Conservation (phyloP, 2,113 vertebrate species). For the Osmerus eperlanus region DNA sequence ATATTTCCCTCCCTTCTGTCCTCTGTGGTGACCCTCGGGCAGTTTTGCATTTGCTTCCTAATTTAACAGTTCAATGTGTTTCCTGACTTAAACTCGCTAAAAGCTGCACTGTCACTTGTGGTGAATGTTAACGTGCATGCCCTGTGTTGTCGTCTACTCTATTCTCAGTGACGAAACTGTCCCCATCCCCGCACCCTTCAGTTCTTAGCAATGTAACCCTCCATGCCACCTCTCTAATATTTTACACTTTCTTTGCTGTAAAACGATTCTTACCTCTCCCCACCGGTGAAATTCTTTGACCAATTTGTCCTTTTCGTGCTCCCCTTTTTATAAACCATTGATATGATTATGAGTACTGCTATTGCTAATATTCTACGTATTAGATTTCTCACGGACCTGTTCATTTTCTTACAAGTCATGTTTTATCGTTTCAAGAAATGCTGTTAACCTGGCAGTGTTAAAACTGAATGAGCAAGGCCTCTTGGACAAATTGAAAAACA, state of each 20-base stretch:
- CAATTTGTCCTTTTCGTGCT: conserved; percentile 96
- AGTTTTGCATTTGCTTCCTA: conserved; percentile 48
- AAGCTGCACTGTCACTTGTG: conserved; percentile 82
- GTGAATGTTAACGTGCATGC: conserved; percentile 91
- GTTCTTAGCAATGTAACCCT: conserved; percentile 86
- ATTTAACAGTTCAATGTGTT: conserved; percentile 36
- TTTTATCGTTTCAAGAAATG: conserved; percentile 99
- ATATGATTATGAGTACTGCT: conserved; percentile 52
- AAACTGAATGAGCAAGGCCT: conserved; percentile 99
- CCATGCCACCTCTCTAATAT: conserved; percentile 91
- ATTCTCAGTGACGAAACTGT: conserved; percentile 83
- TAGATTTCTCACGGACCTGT: conserved; percentile 87
- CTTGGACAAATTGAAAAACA: conserved; percentile 99
- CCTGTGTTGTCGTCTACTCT: conserved; percentile 82
- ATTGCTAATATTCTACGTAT: conserved; percentile 64
- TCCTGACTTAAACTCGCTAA: conserved; percentile 65
- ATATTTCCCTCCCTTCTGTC: conserved; percentile 18
- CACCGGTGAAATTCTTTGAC: conserved; percentile 81
- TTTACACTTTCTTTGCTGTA: conserved; percentile 85
- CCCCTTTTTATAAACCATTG: conserved; percentile 77
- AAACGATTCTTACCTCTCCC: conserved; percentile 75
- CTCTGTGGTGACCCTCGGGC: conserved; percentile 37
- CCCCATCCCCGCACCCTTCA: conserved; percentile 89
- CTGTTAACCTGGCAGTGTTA: conserved; percentile 98
- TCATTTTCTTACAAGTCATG: conserved; percentile 99